These are phyloP conservation scores for Umimayanthus kanabou DNA, from an alignment of 92 coral and sea anemone genomes.

Conservation along the genomic window DNA sequence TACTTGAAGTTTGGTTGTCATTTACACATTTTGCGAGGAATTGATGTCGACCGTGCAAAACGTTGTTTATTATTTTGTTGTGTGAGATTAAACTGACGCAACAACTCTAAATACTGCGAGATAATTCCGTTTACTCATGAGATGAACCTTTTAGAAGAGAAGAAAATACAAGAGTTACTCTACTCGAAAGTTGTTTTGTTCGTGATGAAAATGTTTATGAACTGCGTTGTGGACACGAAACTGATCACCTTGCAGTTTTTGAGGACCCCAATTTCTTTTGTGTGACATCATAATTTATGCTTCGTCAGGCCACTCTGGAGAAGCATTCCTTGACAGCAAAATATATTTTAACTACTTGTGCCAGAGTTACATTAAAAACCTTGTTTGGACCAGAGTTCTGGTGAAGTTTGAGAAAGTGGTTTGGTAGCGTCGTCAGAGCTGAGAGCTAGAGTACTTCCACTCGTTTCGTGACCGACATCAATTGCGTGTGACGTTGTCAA, in stretches of 20 bases:
- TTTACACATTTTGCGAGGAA: neutral
- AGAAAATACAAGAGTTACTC: neutral
- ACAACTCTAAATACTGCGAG: neutral
- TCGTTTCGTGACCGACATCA: constrained; percentile 32
- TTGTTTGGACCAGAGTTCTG: neutral
- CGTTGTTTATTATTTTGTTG: neutral
- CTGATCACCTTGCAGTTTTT: constrained; percentile 43
- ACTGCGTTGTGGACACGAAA: constrained; percentile 14
- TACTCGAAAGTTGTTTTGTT: neutral
- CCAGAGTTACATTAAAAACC: neutral
- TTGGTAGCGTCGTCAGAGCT: neutral
- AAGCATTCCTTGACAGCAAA: constrained; percentile 29
- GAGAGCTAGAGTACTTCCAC: neutral
- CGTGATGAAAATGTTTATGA: constrained; percentile 6
- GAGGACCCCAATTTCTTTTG: constrained; percentile 38
- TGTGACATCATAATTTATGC: constrained; percentile 43
- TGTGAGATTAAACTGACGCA: constrained; percentile 18
- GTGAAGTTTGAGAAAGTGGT: neutral
- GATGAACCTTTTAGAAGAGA: neutral
- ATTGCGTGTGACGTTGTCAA: constrained; percentile 45
- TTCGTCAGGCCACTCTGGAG: constrained; percentile 7
- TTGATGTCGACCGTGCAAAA: constrained; percentile 4
- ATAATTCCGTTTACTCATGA: neutral
- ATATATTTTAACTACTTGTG: neutral
- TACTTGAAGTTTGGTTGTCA: constrained; percentile 6